Percentiles rank a stretch among this genome's conserved stretches.
Evolutionary conservation across 2,113 vertebrate genomes (phyloP).

Genomic region (Pedetes capensis): DNA sequence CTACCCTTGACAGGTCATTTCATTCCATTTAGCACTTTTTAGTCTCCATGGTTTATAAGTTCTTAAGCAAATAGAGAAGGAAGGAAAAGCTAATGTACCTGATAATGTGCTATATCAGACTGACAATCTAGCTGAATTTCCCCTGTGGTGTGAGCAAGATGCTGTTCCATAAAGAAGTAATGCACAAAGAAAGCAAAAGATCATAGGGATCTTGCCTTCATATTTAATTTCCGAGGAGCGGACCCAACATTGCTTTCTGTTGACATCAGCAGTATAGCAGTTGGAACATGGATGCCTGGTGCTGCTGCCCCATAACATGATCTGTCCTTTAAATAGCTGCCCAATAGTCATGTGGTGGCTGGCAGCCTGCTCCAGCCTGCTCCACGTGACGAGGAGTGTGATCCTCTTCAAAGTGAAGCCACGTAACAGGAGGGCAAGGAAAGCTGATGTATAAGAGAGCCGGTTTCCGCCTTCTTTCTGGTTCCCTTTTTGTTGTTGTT

Average conservation of each 20-base stretch:
- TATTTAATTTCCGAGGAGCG: conserved; percentile 79
- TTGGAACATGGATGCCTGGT: conserved; percentile 76
- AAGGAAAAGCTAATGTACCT: conserved; percentile 71
- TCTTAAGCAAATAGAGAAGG: conserved; percentile 81
- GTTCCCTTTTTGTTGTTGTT: conserved; percentile 57
- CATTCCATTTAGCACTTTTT: conserved; percentile 78
- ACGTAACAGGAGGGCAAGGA: conserved; percentile 70
- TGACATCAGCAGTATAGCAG: conserved; percentile 77
- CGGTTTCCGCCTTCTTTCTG: conserved; percentile 65
- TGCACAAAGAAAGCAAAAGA: background rate
- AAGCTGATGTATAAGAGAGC: conserved; percentile 55
- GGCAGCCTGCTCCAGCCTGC: conserved; percentile 72
- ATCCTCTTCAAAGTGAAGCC: conserved; percentile 80
- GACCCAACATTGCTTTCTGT: conserved; percentile 76
- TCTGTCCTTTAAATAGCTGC: conserved; percentile 82
- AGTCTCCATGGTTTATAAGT: conserved; percentile 77
- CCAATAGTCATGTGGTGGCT: conserved; percentile 80
- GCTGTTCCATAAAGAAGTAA: conserved; percentile 75
- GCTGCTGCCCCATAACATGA: conserved; percentile 74
- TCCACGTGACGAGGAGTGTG: conserved; percentile 72
- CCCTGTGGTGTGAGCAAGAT: conserved; percentile 72
- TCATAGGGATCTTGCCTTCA: conserved; percentile 68
- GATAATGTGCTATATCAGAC: conserved; percentile 74
- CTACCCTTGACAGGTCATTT: conserved; percentile 80
- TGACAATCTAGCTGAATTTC: conserved; percentile 77